These are phyloP conservation scores for Microcaecilia unicolor DNA, from an alignment of 2,797 vertebrate species.

Conservation along the genomic window DNA sequence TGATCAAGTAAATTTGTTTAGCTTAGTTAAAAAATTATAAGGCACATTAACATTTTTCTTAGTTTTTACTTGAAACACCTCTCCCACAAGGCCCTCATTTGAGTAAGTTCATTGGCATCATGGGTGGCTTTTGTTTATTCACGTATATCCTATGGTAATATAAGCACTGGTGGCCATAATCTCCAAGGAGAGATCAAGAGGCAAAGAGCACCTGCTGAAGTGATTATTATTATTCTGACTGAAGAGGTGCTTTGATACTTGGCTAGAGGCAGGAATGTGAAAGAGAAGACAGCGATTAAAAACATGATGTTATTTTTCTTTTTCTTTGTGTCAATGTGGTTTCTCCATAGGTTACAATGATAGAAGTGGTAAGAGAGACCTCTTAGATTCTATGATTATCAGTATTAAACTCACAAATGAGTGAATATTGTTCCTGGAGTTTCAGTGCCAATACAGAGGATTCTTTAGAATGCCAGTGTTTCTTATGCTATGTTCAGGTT, in stretches of 20 bases:
- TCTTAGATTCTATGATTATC: background rate
- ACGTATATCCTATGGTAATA: slow-evolving; percentile 35
- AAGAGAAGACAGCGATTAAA: slow-evolving; percentile 11
- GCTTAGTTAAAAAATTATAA: background rate
- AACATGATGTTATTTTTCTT: background rate
- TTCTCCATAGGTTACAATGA: background rate
- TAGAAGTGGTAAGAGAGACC: too few species aligned
- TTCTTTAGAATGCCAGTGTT: slow-evolving; percentile 3
- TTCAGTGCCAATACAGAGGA: background rate
- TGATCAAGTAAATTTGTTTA: too few species aligned
- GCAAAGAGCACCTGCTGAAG: slow-evolving; percentile 49
- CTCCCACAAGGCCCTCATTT: slow-evolving; percentile 47
- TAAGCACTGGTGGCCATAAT: slow-evolving; percentile 28
- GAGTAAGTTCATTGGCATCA: slow-evolving; percentile 49
- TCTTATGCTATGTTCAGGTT: slow-evolving; percentile 2
- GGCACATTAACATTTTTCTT: slow-evolving; percentile 24
- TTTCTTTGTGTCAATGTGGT: too few species aligned
- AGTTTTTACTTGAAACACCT: slow-evolving; percentile 35
- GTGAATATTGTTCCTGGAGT: slow-evolving; percentile 3
- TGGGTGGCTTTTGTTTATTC: slow-evolving; percentile 48
- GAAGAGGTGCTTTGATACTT: slow-evolving; percentile 50
- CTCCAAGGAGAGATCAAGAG: slow-evolving; percentile 47
- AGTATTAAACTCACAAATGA: background rate
- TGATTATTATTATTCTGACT: slow-evolving; percentile 58
- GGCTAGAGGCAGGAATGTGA: slow-evolving; percentile 32